Evolutionary conservation across 2,888 invertebrate species (phyloP).

Genomic region (Leucophenga montana): DNA sequence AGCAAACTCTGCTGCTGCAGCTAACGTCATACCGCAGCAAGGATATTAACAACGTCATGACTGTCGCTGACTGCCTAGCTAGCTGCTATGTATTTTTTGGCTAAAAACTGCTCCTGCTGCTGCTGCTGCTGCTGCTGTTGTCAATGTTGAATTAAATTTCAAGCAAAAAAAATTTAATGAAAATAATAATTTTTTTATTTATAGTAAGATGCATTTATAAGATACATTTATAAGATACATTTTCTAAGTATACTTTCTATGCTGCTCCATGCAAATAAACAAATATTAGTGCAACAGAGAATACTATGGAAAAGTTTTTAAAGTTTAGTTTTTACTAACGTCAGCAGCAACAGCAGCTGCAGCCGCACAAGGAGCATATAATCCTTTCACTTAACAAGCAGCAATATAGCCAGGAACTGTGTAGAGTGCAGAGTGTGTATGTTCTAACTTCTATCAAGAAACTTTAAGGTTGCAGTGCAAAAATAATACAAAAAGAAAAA

Average conservation of each 20-base stretch:
- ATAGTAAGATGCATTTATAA: no score
- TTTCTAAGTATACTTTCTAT: background rate
- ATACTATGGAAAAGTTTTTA: background rate
- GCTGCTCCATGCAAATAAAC: no score
- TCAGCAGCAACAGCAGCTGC: no score
- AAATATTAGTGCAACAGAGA: no score
- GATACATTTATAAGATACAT: background rate
- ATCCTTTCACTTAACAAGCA: slow-evolving; percentile 64
- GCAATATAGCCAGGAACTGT: slow-evolving; percentile 33
- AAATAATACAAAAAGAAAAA: slow-evolving; percentile 55
- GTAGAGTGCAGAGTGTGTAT: no score
- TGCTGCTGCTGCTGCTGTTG: background rate
- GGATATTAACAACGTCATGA: slow-evolving; percentile 70
- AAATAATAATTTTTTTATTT: background rate
- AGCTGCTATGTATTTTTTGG: background rate
- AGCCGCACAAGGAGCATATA: background rate
- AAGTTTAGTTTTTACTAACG: no score
- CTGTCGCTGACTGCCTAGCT: slow-evolving; percentile 36
- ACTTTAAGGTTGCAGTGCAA: slow-evolving; percentile 42
- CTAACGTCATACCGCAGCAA: slow-evolving; percentile 67
- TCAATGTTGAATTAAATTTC: background rate
- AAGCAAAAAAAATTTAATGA: no score
- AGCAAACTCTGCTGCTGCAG: slow-evolving; percentile 41
- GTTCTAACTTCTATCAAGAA: background rate
- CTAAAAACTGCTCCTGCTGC: background rate